Evolutionary conservation across 2,113 vertebrate species (phyloP).

Genomic region (Acinonyx jubatus): DNA sequence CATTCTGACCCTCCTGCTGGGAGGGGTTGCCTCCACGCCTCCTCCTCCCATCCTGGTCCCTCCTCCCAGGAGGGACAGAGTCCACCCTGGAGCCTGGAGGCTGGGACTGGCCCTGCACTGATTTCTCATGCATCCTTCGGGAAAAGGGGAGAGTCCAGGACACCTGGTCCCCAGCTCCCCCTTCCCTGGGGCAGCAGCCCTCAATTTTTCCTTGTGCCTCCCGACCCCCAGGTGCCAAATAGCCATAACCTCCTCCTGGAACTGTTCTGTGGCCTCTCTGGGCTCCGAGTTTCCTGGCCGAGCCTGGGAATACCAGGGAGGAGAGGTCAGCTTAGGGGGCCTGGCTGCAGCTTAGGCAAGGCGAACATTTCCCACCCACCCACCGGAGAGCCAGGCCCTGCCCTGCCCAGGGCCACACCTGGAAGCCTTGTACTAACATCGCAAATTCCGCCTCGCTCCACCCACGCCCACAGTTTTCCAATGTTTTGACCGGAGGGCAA

Average conservation of each 20-base stretch:
- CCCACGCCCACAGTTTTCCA: neutral
- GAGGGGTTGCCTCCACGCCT: conserved; percentile 28
- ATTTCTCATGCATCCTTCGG: conserved; percentile 42
- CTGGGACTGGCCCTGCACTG: conserved; percentile 64
- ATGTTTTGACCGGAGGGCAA: conserved; percentile 62
- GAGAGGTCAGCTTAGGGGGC: conserved; percentile 33
- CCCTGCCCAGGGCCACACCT: conserved; percentile 19
- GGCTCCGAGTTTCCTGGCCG: conserved; percentile 41
- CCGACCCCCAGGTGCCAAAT: conserved; percentile 78
- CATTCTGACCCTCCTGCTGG: conserved; percentile 60
- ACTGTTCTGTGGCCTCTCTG: conserved; percentile 22
- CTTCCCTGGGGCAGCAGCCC: conserved; percentile 43
- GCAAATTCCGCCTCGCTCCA: conserved; percentile 22
- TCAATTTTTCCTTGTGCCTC: conserved; percentile 65
- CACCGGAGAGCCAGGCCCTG: neutral
- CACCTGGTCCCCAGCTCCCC: conserved; percentile 39
- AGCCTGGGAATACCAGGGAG: conserved; percentile 43
- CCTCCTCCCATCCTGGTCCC: neutral
- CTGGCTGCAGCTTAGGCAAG: neutral
- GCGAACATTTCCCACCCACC: conserved; percentile 9
- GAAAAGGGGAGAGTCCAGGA: conserved; percentile 42
- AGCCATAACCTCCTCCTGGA: conserved; percentile 73
- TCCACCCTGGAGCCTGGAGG: conserved; percentile 32
- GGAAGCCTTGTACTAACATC: conserved; percentile 57
- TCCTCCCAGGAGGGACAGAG: conserved; percentile 47